These are phyloP conservation scores for Triplophysa rosa DNA, from an alignment of 2,113 vertebrate species.

Conservation along the genomic window DNA sequence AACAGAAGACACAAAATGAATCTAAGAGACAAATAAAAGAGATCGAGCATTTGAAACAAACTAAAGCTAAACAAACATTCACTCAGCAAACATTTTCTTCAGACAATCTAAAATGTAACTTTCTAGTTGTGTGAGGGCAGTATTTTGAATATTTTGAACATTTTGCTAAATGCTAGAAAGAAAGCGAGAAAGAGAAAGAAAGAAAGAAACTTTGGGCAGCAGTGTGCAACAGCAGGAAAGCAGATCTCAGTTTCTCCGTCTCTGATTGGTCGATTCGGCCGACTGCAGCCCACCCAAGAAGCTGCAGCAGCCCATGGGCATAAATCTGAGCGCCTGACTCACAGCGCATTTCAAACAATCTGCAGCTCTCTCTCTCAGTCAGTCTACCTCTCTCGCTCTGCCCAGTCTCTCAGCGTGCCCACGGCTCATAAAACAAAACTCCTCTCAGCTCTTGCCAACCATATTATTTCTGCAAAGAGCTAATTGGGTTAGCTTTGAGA, in stretches of 20 bases:
- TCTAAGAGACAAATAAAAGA: no score
- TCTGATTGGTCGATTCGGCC: slow-evolving; percentile 40
- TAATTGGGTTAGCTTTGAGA: slow-evolving; percentile 62
- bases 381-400: slow-evolving; percentile 37
- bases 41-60: no score
- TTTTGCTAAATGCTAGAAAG: not conserved
- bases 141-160: no score
- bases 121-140: not conserved
- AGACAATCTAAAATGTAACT: no score
- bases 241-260: slow-evolving; percentile 69
- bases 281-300: slow-evolving; percentile 83
- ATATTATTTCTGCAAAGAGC: slow-evolving; percentile 71
- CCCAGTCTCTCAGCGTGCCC: slow-evolving; percentile 46
- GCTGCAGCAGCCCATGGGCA: slow-evolving; percentile 80
- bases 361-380: slow-evolving; percentile 68
- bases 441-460: slow-evolving; percentile 65
- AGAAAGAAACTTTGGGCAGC: slow-evolving; percentile 58
- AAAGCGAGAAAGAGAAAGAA: slow-evolving; percentile 4
- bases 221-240: slow-evolving; percentile 77
- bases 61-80: no score
- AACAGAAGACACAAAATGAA: no score
- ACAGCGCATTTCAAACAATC: slow-evolving; percentile 80
- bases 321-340: slow-evolving; percentile 82
- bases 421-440: slow-evolving; percentile 70
- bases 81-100: no score